phyloP scores from a whole-genome alignment of 2,797 vertebrate genomes.

The Syncerus caffer region DNA sequence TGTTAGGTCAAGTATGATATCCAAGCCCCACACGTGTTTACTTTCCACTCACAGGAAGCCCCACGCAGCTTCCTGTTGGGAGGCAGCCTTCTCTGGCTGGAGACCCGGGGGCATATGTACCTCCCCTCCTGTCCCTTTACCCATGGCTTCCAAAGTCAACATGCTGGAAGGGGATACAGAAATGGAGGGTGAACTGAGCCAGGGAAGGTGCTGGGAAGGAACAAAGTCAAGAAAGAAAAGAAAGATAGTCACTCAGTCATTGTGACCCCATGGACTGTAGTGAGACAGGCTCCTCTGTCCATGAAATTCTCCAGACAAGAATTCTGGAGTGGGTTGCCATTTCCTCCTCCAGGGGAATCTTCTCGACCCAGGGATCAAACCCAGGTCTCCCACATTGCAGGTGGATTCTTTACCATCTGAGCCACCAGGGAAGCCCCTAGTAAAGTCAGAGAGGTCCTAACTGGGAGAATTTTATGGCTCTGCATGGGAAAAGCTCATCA shows the following conservation, averaged over 20 bases:
- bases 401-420: not conserved
- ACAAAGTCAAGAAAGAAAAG: not conserved
- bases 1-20: rapidly evolving
- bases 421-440: not conserved
- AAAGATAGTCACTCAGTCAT: not conserved
- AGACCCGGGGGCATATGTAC: rapidly evolving
- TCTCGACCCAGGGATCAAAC: not conserved
- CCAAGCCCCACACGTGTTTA: not conserved
- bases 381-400: not conserved
- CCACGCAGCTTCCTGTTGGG: rapidly evolving
- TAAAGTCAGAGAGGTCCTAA: rapidly evolving
- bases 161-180: not conserved
- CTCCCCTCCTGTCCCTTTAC: rapidly evolving
- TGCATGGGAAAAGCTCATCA: rapidly evolving
- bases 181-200: not conserved
- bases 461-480: not conserved
- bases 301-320: not conserved
- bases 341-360: not conserved
- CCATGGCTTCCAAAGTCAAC: rapidly evolving
- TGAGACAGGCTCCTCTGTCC: not conserved
- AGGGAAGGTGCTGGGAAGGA: too few relatives aligned
- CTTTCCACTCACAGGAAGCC: rapidly evolving
- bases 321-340: not conserved
- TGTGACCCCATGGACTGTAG: not conserved
- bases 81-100: not conserved